phyloP scores from a whole-genome alignment of 2,113 vertebrate species.

The Channa argus region DNA sequence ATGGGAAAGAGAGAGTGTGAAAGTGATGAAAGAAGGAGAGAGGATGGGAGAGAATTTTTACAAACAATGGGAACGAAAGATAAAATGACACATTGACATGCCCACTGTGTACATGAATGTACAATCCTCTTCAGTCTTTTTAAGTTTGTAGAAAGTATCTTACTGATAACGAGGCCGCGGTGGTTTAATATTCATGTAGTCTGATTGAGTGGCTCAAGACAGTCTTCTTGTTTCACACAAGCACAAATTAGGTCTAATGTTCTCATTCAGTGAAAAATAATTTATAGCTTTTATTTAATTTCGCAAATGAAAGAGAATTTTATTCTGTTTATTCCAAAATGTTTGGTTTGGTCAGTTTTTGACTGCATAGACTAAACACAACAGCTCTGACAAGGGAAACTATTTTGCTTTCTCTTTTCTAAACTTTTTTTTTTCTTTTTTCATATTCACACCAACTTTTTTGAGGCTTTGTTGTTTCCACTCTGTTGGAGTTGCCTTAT shows the following conservation, averaged over 20 bases:
- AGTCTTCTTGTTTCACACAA: background rate
- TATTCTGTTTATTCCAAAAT: background rate
- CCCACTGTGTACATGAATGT: background rate
- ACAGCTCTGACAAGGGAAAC: too few relatives aligned
- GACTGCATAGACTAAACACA: background rate
- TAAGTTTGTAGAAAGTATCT: background rate
- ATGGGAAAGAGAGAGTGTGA: background rate
- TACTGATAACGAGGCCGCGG: constrained; percentile 13
- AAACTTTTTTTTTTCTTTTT: background rate
- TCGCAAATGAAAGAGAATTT: background rate
- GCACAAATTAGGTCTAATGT: background rate
- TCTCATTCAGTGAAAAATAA: background rate
- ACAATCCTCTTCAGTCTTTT: background rate
- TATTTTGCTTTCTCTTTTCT: too few relatives aligned
- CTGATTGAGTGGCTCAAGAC: constrained; percentile 1
- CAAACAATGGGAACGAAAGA: constrained; percentile 19
- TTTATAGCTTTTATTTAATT: background rate
- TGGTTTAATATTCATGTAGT: constrained; percentile 27
- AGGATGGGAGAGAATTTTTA: constrained; percentile 8
- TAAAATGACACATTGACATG: background rate
- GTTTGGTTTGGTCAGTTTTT: background rate
- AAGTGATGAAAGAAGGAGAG: constrained; percentile 9
- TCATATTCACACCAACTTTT: background rate
- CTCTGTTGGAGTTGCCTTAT: background rate
- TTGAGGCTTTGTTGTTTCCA: constrained; percentile 5